A percentile compares a stretch with the other conserved stretches of the same genome.
Evolutionary conservation across 2,113 vertebrate species (phyloP).

Genomic region (Notechis scutatus): DNA sequence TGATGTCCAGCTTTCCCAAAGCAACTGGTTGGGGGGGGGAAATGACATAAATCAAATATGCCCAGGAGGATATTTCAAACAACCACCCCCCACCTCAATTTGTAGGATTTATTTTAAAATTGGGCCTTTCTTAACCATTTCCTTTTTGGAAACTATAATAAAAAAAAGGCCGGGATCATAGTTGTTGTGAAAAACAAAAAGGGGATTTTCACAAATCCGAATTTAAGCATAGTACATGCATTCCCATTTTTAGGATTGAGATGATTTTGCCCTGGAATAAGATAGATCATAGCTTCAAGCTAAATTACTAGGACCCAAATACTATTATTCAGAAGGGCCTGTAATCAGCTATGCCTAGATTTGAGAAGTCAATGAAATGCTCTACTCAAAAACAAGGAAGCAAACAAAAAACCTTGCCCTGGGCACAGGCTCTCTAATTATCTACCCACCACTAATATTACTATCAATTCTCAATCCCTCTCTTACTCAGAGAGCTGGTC

Average conservation of each 20-base stretch:
- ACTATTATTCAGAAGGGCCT: background rate
- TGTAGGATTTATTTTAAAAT: background rate
- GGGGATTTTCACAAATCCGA: background rate
- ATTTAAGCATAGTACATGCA: background rate
- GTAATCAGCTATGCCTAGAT: background rate
- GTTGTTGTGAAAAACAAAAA: background rate
- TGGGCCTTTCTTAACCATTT: background rate
- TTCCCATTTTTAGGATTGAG: background rate
- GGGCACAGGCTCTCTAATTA: background rate
- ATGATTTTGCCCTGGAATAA: background rate
- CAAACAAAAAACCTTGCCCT: background rate
- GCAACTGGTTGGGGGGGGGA: background rate
- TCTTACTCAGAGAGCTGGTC: background rate
- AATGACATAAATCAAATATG: background rate
- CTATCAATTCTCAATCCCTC: background rate
- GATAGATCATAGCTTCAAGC: background rate
- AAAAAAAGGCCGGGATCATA: background rate
- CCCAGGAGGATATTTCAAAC: background rate
- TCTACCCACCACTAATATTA: background rate
- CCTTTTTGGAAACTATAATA: too few species aligned
- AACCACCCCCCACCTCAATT: background rate
- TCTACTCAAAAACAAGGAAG: background rate
- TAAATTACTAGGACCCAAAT: background rate
- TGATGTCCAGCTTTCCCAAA: rapidly evolving
- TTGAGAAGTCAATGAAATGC: background rate